Evolutionary conservation across 1,140 invertebrate genomes (phyloP).

Genomic region (Monomorium pharaonis): DNA sequence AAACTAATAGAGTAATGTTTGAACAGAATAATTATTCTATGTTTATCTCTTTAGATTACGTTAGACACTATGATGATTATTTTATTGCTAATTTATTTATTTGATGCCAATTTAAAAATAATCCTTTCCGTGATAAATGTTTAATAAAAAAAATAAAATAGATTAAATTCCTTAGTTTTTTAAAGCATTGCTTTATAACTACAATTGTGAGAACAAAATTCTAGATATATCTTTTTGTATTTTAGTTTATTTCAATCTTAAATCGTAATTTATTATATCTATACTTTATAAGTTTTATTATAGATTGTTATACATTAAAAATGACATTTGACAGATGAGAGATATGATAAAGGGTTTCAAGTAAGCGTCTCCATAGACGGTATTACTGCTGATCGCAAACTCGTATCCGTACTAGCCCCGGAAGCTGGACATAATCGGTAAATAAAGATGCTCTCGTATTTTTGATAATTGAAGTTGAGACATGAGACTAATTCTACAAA

Average conservation of each 20-base stretch:
- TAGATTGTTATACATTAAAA: not conserved
- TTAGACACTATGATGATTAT: not conserved
- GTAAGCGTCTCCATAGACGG: constrained; percentile 93
- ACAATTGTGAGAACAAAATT: not conserved
- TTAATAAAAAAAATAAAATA: constrained; percentile 2
- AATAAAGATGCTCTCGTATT: constrained; percentile 13
- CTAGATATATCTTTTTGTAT: not conserved
- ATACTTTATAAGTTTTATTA: not conserved
- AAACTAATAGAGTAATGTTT: not conserved
- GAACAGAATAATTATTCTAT: not conserved
- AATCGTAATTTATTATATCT: not conserved
- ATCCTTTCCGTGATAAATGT: not conserved
- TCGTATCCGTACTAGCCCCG: constrained; percentile 87
- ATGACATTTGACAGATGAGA: constrained; percentile 89
- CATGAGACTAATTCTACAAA: not conserved
- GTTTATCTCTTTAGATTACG: not conserved
- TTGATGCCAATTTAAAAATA: not conserved
- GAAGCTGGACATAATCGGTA: constrained; percentile 90
- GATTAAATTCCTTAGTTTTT: constrained; percentile 5
- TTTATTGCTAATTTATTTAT: too few relatives aligned
- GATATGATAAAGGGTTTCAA: constrained; percentile 94
- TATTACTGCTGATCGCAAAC: constrained; percentile 89
- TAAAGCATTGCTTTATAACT: not conserved
- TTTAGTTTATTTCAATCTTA: not conserved
- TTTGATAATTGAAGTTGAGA: not conserved